These are phyloP conservation scores for Pantelozetes paolii DNA, from an alignment of 2,888 invertebrate species.

Conservation along the genomic window DNA sequence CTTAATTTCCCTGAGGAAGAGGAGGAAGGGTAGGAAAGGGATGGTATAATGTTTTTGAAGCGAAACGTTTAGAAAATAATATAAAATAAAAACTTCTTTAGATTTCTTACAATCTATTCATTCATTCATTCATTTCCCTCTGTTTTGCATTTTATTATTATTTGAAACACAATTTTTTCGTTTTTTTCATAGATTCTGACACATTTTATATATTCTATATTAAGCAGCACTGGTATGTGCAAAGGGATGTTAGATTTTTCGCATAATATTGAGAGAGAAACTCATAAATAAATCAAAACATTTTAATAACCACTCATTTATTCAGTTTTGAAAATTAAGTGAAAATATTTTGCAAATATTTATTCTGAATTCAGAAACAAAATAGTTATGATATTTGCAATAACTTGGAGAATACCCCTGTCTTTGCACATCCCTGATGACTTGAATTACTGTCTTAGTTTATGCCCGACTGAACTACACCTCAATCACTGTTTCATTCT, in stretches of 20 bases:
- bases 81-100: neutral
- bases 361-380: no score
- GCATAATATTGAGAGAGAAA: no score
- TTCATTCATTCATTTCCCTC: neutral
- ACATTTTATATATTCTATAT: neutral
- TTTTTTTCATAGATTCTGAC: neutral
- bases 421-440: neutral
- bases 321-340: no score
- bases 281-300: no score
- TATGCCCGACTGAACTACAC: neutral
- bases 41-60: neutral
- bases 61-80: neutral
- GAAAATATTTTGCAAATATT: no score
- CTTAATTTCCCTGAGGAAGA: slow-evolving; percentile 13
- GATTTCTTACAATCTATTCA: neutral
- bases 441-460: neutral
- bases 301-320: no score
- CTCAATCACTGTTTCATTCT: slow-evolving; percentile 5
- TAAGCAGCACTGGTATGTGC: neutral
- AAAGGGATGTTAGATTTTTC: no score
- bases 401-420: no score
- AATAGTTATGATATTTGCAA: no score
- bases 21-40: no score
- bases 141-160: slow-evolving; percentile 1
- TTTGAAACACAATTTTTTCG: neutral